Conservation (phyloP, 64 coral and sea anemone species). For the Exaiptasia diaphana region DNA sequence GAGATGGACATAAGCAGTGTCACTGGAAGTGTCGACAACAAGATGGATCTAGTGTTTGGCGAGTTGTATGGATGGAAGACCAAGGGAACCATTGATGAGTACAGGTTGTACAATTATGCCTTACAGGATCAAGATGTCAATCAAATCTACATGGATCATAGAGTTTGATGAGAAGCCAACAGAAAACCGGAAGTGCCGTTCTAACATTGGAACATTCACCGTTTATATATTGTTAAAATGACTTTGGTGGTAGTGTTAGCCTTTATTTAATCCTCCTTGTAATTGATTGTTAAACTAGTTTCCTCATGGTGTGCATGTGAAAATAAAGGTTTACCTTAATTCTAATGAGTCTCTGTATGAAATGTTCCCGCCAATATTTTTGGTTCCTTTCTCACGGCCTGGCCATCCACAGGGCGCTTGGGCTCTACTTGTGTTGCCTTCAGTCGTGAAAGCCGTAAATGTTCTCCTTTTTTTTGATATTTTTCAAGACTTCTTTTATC, state of each 20-base stretch:
- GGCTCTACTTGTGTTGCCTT: constrained; percentile 13
- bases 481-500: too few relatives aligned
- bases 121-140: constrained; percentile 16
- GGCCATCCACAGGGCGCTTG: not conserved
- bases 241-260: too few relatives aligned
- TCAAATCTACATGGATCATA: constrained; percentile 36
- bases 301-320: not conserved
- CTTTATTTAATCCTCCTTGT: not conserved
- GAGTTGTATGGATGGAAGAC: constrained; percentile 60
- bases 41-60: constrained; percentile 40
- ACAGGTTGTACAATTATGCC: constrained; percentile 43
- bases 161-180: not conserved
- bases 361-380: constrained; percentile 22
- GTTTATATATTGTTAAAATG: too few relatives aligned
- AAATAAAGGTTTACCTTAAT: constrained; percentile 10
- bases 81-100: constrained; percentile 59
- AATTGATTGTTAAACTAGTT: not conserved
- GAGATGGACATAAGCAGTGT: constrained; percentile 30
- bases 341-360: too few relatives aligned
- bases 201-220: too few relatives aligned
- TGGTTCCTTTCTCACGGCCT: constrained; percentile 25
- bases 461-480: constrained; percentile 33
- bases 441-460: not conserved
- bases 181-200: not conserved
- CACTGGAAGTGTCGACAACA: constrained; percentile 45